Evolutionary conservation across 2,888 invertebrate species (phyloP).

Genomic region (Drosophila formosana): DNA sequence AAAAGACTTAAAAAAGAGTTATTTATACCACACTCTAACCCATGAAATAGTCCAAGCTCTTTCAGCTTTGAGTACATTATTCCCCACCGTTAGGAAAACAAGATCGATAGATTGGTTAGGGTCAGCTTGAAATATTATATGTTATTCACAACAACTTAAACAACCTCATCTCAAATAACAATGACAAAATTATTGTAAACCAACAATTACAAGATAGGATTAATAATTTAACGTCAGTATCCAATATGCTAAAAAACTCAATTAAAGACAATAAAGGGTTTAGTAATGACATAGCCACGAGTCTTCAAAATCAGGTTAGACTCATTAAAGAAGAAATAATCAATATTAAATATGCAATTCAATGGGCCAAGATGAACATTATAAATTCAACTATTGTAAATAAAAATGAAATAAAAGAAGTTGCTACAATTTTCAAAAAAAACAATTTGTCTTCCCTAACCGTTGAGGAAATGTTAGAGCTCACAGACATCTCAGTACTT

Average conservation of each 20-base stretch:
- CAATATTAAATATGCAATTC: constrained; percentile 2
- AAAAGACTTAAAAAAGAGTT: not conserved
- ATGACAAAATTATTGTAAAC: not conserved
- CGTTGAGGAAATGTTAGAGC: constrained; percentile 12
- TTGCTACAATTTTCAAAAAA: too few relatives aligned
- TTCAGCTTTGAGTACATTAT: not conserved
- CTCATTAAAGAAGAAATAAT: not conserved
- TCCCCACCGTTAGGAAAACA: not conserved
- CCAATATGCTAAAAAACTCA: not conserved
- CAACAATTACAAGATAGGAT: not conserved
- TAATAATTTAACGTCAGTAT: not conserved
- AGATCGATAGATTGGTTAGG: not conserved
- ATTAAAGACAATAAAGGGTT: not conserved
- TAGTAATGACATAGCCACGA: too few relatives aligned
- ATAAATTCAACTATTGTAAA: constrained; percentile 11
- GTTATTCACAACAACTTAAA: too few relatives aligned
- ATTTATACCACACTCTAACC: not conserved
- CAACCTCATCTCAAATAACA: too few relatives aligned
- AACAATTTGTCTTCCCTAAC: too few relatives aligned
- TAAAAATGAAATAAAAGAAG: not conserved
- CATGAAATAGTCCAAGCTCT: not conserved
- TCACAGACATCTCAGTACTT: constrained; percentile 8
- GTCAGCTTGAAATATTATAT: too few relatives aligned
- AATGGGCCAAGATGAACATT: constrained; percentile 4
- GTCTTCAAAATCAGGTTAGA: too few relatives aligned